phyloP scores from a whole-genome alignment of 2,113 vertebrate genomes.

The Cynopterus brachyotis region DNA sequence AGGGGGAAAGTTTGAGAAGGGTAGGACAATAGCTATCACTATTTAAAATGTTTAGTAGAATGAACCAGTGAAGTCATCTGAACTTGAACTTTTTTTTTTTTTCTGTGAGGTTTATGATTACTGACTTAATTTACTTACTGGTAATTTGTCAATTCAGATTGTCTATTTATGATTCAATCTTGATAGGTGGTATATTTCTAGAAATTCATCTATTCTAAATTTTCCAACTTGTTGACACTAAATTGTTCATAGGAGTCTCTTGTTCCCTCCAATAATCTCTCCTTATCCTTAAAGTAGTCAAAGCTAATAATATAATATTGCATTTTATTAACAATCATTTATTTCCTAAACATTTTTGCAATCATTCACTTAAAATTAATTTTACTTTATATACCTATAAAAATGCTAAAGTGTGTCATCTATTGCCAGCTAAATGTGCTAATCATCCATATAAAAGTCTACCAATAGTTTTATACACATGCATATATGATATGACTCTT shows the following conservation, averaged over 20 bases:
- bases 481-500: neutral
- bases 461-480: neutral
- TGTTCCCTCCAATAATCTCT: neutral
- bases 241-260: neutral
- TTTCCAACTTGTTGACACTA: neutral
- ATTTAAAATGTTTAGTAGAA: neutral
- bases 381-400: neutral
- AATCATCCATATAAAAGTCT: neutral
- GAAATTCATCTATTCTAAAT: neutral
- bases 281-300: neutral
- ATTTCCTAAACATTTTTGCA: neutral
- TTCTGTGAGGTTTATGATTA: neutral
- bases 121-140: neutral
- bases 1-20: neutral
- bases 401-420: neutral
- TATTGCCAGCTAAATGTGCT: neutral
- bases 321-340: neutral
- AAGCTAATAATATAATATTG: neutral
- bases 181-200: neutral
- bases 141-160: neutral
- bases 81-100: neutral
- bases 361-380: neutral
- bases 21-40: neutral
- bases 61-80: neutral
- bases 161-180: neutral